Base-by-base conservation (phyloP, 23 tunicate genomes). In the Trididemnum miniatum region DNA sequence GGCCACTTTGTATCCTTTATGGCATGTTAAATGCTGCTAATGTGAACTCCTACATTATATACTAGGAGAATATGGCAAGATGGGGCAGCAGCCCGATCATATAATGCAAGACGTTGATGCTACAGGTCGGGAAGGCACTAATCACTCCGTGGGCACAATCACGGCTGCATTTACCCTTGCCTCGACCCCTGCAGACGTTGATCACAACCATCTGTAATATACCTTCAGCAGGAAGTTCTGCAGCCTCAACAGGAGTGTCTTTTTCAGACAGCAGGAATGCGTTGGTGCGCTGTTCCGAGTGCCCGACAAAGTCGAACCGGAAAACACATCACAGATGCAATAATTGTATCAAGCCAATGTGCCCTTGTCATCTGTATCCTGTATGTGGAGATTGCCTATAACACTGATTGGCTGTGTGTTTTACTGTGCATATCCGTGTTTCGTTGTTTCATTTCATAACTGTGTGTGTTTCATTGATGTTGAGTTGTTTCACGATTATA, bases 141-240 rank as follows among this genome's bases (percentile, higher is more conserved):
- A 62, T 62, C 69, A 62, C 69, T 62, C 69, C 27, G 7, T 62
- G 69, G 69, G 69, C 69, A 15, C 24, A 15, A 23, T 4, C 69
- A 62, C 69, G 69, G 69, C 69, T 62, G 69, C 69, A 23, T 62
- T 62, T 23, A 62, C 69, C 69, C 28, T 23, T 62, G 20, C 69
- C 69, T 27, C 69, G 69, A 20, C 27, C 69, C 27, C 23, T 62
- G 69, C 27, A 62, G 28, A 15, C 23, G 28, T 23, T 62, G 27
- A 62, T 62, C 27, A 62, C 69, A 7, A 62, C 69, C 28, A 27
- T 62, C 28, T 62, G 24, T 27, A 23, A 15, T 23, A 62, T 62
- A 62, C 7, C 23, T 18, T 15, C 27, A 62, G 7, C 28, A 23
- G 69, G 69, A 4, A 62, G 69, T 62, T 20, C 24, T 62, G 69